These are phyloP conservation scores for Megamerina dolium DNA, from an alignment of 2,888 invertebrate genomes.

Conservation along the genomic window DNA sequence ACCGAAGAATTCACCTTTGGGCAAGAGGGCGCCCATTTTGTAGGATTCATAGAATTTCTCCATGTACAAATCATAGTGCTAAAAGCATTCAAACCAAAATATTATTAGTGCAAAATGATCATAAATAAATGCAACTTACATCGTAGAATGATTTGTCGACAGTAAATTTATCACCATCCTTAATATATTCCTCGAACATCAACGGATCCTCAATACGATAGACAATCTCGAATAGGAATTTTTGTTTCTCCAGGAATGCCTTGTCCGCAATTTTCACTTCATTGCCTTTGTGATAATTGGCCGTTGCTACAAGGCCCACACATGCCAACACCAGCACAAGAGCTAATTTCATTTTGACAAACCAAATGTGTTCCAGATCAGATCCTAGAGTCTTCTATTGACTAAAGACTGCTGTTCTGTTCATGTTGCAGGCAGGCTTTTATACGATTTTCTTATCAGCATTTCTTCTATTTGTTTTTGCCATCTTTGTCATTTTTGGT, in stretches of 20 bases:
- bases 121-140: constrained; percentile 16
- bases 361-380: too few relatives aligned
- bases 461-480: too few relatives aligned
- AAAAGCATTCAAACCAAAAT: constrained; percentile 3
- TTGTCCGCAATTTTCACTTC: constrained; percentile 33
- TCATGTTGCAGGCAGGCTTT: not conserved
- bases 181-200: constrained; percentile 35
- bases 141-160: constrained; percentile 29
- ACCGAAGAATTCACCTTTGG: constrained; percentile 54
- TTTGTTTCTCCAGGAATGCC: constrained; percentile 30
- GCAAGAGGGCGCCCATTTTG: constrained; percentile 48
- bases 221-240: constrained; percentile 35
- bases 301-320: constrained; percentile 22
- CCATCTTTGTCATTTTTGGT: too few relatives aligned
- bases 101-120: not conserved
- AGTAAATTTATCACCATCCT: constrained; percentile 51
- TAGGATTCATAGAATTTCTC: constrained; percentile 25
- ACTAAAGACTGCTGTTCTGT: constrained; percentile 17
- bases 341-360: constrained; percentile 24
- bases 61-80: constrained; percentile 26
- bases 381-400: too few relatives aligned
- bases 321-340: constrained; percentile 25
- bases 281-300: constrained; percentile 21
- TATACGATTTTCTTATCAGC: constrained; percentile 6
- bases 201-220: constrained; percentile 28